Base-by-base conservation (phyloP, 92 coral and sea anemone species). In the Paramuricea clavata region DNA sequence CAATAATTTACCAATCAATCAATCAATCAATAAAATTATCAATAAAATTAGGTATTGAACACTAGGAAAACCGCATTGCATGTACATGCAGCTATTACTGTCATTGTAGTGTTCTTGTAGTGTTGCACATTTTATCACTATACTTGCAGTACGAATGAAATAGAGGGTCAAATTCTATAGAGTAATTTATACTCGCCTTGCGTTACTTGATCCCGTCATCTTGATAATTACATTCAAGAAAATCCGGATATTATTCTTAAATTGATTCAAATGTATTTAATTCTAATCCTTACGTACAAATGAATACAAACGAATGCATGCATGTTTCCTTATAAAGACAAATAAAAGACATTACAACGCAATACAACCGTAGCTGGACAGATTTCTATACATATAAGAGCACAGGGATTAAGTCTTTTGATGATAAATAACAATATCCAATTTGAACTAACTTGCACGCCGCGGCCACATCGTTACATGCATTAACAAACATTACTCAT, bases 171-270 rank as follows among this genome's bases (percentile, higher is more conserved):
- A 79, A 60, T 32, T 57, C 19, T 13, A 56, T 1, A n/a, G 57
- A 60, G 17, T 79, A 36, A 22, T 17, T 22, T n/a, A 79, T 79
- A 79, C 84, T 79, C 73, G 84, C 84, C 84, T 79, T 35, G 39
- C 39, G 1, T 65, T 22, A 57, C 12, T 61, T 31, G 44, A 52
- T 25, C 23, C 42, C 82, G 1, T 49, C 69, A 36, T 76, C 82
- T 76, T 76, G 52, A 76, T 30, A 76, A 76, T 47, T 74, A 74
- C 54, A 72, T 47, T 43, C 82, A 76, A 49, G 44, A 72, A 25
- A 43, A 36, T 36, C 54, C 49, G 54, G 26, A 22, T 7, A 26
- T 43, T 23, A 25, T 64, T 64, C 70, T 26, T 31, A 30, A 27
- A 27, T 57, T 64, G 35, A 64, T 64, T 64, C 70, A 30, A 64